A percentile compares a stretch with the other conserved stretches of the same genome.
Evolutionary conservation across 2,797 vertebrate genomes (phyloP).

Genomic region (Siniperca scherzeri): DNA sequence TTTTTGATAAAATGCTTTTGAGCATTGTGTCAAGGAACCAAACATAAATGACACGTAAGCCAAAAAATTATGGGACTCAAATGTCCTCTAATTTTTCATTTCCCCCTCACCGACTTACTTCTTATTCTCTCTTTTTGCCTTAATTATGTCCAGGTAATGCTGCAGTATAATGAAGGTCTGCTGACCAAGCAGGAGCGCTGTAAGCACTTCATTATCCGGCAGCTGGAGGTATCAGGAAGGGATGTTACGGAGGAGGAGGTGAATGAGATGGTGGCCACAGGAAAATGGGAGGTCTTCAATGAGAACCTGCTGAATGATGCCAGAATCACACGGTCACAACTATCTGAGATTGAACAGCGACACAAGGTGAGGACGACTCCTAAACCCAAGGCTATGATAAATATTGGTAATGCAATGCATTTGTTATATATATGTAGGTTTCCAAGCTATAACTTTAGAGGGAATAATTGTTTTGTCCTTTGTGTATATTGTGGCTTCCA

Average conservation of each 20-base stretch:
- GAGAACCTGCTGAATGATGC: constrained; percentile 93
- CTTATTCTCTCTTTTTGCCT: constrained; percentile 43
- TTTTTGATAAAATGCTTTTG: neutral
- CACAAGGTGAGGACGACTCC: constrained; percentile 82
- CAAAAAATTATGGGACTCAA: constrained; percentile 23
- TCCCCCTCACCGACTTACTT: neutral
- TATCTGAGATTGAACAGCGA: constrained; percentile 95
- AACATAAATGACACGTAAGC: constrained; percentile 19
- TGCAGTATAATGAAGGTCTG: constrained; percentile 90
- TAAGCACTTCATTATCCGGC: constrained; percentile 92
- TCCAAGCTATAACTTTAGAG: neutral
- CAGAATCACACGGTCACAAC: constrained; percentile 92
- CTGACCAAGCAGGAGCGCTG: constrained; percentile 93
- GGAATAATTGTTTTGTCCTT: neutral
- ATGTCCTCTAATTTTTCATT: constrained; percentile 35
- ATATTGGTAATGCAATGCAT: neutral
- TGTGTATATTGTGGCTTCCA: neutral
- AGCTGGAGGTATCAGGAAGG: constrained; percentile 93
- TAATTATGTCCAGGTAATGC: constrained; percentile 86
- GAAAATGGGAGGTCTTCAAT: constrained; percentile 97
- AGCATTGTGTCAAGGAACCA: neutral
- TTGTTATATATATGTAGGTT: neutral
- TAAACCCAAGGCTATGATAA: neutral
- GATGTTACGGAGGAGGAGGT: constrained; percentile 92
- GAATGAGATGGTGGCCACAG: constrained; percentile 92